Base-by-base conservation (phyloP, 2,888 invertebrate genomes). In the Vanessa cardui region DNA sequence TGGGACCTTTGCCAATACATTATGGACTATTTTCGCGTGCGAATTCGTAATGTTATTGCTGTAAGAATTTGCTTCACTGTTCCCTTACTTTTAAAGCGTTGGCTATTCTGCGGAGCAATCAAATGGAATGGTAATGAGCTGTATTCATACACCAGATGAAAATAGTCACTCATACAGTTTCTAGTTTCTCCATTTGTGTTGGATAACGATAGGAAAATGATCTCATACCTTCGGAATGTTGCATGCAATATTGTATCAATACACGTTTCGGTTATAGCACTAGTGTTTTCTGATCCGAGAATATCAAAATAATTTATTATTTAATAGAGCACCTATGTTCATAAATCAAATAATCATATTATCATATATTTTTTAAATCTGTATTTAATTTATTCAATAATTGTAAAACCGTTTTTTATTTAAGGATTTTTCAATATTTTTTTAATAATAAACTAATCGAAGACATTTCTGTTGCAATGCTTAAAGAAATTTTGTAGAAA, bases 51-150 rank as follows among this genome's bases (percentile, higher is more conserved):
- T 26, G 45, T 64, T 61, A 58, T 47, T 45, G 58, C 49, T 56
- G 39, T 50, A 56, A 64, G 56, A 58, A 60, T 52, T 59, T 39
- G 58, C 67, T 61, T 50, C 12, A 47, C 39, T 46, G 50, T 64
- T 50, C 44, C 65, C 62, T 31, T 45, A 31, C 58, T 52, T 63
- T 60, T 47, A 47, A 61, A 46, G n/a, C 46, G 64, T 50, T 50
- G 61, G 63, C 60, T 33, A 52, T 71, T 64, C 46, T 31, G 58
- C 52, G 45, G 61, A 59, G 70, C 65, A 46, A 56, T 60, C 59
- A 62, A 70, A 61, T 60, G 59, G 39, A 68, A 71, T 69, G 47
- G 60, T 69, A 64, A 71, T 66, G 64, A 62, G 63, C 47, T 56
- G 62, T 46, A 71, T 69, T 69, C 69, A 62, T 62, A 62, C 44